These are phyloP conservation scores for Artemia sp. DNA, from an alignment of 2,888 invertebrate genomes.

Conservation along the genomic window DNA sequence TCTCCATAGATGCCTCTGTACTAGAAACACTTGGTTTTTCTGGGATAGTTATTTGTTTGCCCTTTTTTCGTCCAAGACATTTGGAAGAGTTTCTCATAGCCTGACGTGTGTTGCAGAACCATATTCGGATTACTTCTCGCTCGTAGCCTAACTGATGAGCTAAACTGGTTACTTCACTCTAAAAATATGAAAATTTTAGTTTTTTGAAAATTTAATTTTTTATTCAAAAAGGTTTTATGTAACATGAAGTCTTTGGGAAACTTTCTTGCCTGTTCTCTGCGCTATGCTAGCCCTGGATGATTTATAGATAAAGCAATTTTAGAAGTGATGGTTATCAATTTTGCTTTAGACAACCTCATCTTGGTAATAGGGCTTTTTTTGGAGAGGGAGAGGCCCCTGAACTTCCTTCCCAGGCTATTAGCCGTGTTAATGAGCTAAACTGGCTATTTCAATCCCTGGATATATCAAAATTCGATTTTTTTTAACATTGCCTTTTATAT, in stretches of 20 bases:
- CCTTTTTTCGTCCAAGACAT: constrained; percentile 1
- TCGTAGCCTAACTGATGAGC: constrained; percentile 92
- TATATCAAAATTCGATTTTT: too few species aligned
- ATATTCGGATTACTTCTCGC: constrained; percentile 91
- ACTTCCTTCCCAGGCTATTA: too few species aligned
- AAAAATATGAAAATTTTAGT: constrained; percentile 28
- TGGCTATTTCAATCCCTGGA: too few species aligned
- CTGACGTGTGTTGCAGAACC: constrained; percentile 98
- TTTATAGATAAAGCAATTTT: too few species aligned
- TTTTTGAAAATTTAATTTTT: neutral
- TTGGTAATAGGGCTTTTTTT: too few species aligned
- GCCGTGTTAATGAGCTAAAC: too few species aligned
- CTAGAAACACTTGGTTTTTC: neutral
- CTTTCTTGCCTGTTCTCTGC: too few species aligned
- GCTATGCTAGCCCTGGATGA: too few species aligned
- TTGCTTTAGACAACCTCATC: too few species aligned
- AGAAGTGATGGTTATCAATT: too few species aligned
- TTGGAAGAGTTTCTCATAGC: constrained; percentile 80
- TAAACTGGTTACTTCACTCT: constrained; percentile 82
- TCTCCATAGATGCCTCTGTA: neutral
- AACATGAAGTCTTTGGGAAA: neutral
- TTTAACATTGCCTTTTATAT: too few species aligned
- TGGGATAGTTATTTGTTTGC: constrained; percentile 15
- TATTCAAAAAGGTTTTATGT: neutral
- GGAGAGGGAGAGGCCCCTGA: too few species aligned